Conservation (phyloP, 2,888 invertebrate species). For the Euplagia quadripunctaria region DNA sequence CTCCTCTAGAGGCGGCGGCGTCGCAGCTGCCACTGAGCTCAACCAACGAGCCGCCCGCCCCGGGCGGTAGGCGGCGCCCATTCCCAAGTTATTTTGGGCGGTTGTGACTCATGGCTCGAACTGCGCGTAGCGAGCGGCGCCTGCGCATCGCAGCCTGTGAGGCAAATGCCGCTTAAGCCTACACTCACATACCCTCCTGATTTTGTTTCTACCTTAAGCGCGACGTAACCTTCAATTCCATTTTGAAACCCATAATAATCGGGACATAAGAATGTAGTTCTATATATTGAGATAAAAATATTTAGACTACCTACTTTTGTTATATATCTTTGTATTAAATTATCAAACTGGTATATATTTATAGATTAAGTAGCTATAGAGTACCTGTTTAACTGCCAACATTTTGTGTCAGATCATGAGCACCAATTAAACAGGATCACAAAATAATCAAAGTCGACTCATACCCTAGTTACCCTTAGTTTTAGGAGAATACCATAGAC, state of each 20-base stretch:
- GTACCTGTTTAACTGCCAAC: neutral
- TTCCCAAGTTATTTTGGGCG: slow-evolving; percentile 82
- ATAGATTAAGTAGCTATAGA: neutral
- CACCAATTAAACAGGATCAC: neutral
- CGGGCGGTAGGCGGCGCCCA: slow-evolving; percentile 87
- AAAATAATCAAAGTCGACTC: neutral
- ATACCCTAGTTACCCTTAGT: neutral
- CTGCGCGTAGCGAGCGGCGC: slow-evolving; percentile 76
- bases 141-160: slow-evolving; percentile 79
- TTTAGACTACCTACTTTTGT: neutral
- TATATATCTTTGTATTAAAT: neutral
- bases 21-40: slow-evolving; percentile 85
- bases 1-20: slow-evolving; percentile 83
- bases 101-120: slow-evolving; percentile 82
- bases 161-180: slow-evolving; percentile 66
- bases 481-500: neutral
- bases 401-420: neutral
- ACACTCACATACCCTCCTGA: slow-evolving; percentile 28
- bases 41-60: slow-evolving; percentile 81
- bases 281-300: neutral
- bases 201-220: slow-evolving; percentile 3
- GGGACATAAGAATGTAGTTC: neutral
- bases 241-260: neutral
- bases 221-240: neutral
- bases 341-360: neutral